Evolutionary conservation across 2,113 vertebrate species (phyloP).

Genomic region (Tetrax tetrax): DNA sequence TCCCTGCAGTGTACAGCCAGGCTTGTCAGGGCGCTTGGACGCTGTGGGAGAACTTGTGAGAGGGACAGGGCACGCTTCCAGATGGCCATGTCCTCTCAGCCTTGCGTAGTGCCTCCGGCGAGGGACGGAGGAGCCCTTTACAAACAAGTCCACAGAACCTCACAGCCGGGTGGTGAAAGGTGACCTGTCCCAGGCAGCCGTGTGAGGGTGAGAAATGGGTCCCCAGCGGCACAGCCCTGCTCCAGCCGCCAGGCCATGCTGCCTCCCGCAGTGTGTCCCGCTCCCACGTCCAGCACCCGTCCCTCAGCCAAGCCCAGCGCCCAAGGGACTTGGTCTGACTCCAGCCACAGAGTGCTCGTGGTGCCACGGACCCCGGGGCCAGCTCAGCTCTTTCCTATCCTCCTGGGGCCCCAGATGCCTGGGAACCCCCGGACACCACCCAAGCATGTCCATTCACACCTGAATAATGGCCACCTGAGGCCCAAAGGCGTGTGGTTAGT

Average conservation of each 20-base stretch:
- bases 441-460: not conserved
- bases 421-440: not conserved
- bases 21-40: not conserved
- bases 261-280: not conserved
- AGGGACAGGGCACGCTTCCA: not conserved
- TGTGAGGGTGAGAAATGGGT: accelerated
- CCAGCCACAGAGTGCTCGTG: not conserved
- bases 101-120: not conserved
- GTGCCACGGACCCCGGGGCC: accelerated
- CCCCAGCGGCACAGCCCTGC: not conserved
- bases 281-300: not conserved
- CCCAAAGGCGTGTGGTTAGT: not conserved
- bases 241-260: not conserved
- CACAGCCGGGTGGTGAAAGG: not conserved
- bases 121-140: not conserved
- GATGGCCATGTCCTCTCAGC: not conserved
- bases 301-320: not conserved
- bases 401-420: not conserved
- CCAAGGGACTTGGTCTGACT: not conserved
- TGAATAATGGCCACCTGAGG: not conserved
- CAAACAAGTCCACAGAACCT: not conserved
- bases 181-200: not conserved
- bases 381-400: not conserved
- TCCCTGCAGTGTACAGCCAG: not conserved
- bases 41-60: not conserved